phyloP scores from a whole-genome alignment of 1,140 invertebrate species.

The Hycleus cichorii region DNA sequence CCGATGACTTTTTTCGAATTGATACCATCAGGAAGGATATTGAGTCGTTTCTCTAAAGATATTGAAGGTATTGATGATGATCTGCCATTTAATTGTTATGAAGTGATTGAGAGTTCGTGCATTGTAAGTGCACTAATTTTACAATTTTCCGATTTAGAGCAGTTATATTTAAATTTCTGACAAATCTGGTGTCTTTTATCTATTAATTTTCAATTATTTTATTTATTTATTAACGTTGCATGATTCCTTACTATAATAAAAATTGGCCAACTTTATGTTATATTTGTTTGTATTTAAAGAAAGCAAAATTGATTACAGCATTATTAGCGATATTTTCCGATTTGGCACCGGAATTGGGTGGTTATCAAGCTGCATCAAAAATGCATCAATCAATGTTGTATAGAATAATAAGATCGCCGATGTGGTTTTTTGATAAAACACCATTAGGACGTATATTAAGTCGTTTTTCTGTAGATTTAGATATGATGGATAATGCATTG shows the following conservation, averaged over 20 bases:
- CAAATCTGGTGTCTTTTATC: background rate
- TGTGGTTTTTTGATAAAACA: constrained; percentile 82
- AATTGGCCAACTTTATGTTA: too few species aligned
- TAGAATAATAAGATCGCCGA: constrained; percentile 65
- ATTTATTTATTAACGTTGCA: constrained; percentile 35
- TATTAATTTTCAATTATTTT: background rate
- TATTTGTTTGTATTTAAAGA: too few species aligned
- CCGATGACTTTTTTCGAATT: constrained; percentile 70
- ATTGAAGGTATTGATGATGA: constrained; percentile 56
- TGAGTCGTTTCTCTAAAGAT: constrained; percentile 70
- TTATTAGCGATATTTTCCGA: constrained; percentile 59
- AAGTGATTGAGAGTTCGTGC: constrained; percentile 38
- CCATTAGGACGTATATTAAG: constrained; percentile 78
- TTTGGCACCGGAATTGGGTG: constrained; percentile 62
- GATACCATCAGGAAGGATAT: constrained; percentile 62
- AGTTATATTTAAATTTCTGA: constrained; percentile 29
- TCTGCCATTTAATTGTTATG: constrained; percentile 42
- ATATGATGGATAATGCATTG: constrained; percentile 25
- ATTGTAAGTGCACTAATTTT: constrained; percentile 31
- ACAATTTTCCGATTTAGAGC: constrained; percentile 10
- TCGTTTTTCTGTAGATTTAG: constrained; percentile 73
- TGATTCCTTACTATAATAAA: background rate
- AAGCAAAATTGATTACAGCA: constrained; percentile 47
- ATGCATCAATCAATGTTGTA: constrained; percentile 69
- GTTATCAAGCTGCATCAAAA: constrained; percentile 60